Percentiles rank a stretch among this genome's conserved stretches.
Evolutionary conservation across 2,113 vertebrate species (phyloP).

Genomic region (Lasiurus borealis): DNA sequence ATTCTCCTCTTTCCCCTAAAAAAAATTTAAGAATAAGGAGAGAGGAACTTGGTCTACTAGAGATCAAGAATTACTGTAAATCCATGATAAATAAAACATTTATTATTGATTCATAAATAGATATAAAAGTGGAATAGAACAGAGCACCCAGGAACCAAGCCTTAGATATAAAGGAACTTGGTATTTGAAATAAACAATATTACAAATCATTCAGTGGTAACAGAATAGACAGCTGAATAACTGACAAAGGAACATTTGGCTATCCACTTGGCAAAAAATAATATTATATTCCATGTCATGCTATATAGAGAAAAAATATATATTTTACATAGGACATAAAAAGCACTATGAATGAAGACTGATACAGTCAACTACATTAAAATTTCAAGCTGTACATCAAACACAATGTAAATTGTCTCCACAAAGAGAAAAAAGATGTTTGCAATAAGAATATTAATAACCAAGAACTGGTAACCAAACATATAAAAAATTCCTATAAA

Average conservation of each 20-base stretch:
- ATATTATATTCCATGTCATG: slow-evolving; percentile 7
- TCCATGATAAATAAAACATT: not conserved
- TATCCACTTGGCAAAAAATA: not conserved
- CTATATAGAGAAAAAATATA: not conserved
- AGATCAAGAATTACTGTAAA: slow-evolving; percentile 18
- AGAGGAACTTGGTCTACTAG: not conserved
- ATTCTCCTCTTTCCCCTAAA: not conserved
- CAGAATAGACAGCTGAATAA: not conserved
- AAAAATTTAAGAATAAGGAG: not conserved
- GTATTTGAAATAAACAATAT: not conserved
- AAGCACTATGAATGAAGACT: not conserved
- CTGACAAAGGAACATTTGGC: not conserved
- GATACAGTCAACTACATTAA: slow-evolving; percentile 15
- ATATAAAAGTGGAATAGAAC: not conserved
- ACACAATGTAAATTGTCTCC: not conserved
- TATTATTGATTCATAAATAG: not conserved
- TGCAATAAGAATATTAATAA: not conserved
- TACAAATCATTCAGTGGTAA: not conserved
- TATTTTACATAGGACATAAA: not conserved
- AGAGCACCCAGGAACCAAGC: not conserved
- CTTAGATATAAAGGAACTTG: not conserved
- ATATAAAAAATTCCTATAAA: not conserved
- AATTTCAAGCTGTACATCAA: not conserved
- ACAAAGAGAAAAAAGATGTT: not conserved
- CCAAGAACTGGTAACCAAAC: not conserved